Evolutionary conservation across 2,888 invertebrate genomes (phyloP).

Genomic region (Lottia scabra): DNA sequence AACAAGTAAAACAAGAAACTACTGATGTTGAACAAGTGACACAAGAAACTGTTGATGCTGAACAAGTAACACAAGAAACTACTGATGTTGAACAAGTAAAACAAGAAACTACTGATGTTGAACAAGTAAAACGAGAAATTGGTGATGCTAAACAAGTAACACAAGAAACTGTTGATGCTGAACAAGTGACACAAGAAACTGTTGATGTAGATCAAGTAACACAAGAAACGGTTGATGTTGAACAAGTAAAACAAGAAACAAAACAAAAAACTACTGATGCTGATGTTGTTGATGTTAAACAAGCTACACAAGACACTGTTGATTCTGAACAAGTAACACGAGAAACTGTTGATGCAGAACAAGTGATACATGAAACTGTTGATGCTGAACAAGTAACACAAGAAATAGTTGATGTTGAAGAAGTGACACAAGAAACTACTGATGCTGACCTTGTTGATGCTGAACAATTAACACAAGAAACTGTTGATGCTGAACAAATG

Average conservation of each 20-base stretch:
- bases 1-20: too few relatives aligned
- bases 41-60: too few relatives aligned
- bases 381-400: constrained; percentile 8
- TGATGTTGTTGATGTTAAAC: too few relatives aligned
- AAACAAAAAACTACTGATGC: background rate
- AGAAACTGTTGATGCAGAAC: background rate
- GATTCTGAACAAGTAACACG: background rate
- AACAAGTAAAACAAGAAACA: background rate
- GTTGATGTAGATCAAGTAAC: background rate
- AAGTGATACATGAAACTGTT: background rate
- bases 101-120: too few relatives aligned
- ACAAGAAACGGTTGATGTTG: background rate
- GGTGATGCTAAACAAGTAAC: too few relatives aligned
- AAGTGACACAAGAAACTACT: background rate
- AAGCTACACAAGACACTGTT: constrained; percentile 1
- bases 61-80: too few relatives aligned
- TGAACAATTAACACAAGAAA: background rate
- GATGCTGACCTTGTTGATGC: background rate
- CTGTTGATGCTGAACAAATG: background rate
- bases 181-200: background rate
- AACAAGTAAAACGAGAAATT: too few relatives aligned
- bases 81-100: too few relatives aligned
- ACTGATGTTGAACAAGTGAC: too few relatives aligned
- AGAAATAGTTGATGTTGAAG: background rate
- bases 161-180: background rate